Base-by-base conservation (phyloP, 2,888 invertebrate genomes). In the Toxonevra muliebris region DNA sequence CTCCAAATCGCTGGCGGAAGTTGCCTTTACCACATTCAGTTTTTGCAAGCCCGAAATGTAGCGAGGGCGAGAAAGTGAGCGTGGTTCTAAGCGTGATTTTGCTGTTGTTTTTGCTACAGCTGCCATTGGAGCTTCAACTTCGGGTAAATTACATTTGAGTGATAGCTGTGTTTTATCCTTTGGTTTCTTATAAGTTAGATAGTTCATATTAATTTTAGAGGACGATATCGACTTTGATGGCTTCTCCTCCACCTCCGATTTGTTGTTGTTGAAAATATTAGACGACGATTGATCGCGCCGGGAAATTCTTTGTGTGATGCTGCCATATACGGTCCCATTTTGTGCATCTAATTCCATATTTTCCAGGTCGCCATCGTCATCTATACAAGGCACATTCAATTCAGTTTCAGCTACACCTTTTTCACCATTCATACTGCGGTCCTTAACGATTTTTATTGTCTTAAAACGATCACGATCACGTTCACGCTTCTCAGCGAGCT, bases 391-490 rank as follows among this genome's bases (percentile, higher is more conserved):
- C 76, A 84, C 83, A 77, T 82, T 77, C 69, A 84, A 76, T 66
- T 80, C 78, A 59, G 68, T 71, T 71, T 67, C 72, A 63, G 73
- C 20, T n/a, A 62, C 68, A 30, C 64, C 50, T 43, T 65, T 60
- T 20, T 58, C 68, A 30, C 53, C 67, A 59, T 43, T 53, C n/a
- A 54, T 58, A 43, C 52, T 69, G 20, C 76, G 75, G 64, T 71
- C 72, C 61, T 79, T 83, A 20, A 80, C 79, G 64, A 85, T 82
- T 75, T 84, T 81, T 66, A 85, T 85, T n/a, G 85, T 85, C 76
- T 84, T 85, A 66, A 85, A 85, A 30, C 85, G 83, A 71, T 85
- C 85, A 13, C 84, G 82, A 77, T 85, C 83, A 15, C 81, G 76
- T 61, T 78, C 79, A 15, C 82, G 82, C 59, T 82, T 80, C 63